phyloP scores from a whole-genome alignment of 1,140 invertebrate genomes.

The Drosophila biarmipes region DNA sequence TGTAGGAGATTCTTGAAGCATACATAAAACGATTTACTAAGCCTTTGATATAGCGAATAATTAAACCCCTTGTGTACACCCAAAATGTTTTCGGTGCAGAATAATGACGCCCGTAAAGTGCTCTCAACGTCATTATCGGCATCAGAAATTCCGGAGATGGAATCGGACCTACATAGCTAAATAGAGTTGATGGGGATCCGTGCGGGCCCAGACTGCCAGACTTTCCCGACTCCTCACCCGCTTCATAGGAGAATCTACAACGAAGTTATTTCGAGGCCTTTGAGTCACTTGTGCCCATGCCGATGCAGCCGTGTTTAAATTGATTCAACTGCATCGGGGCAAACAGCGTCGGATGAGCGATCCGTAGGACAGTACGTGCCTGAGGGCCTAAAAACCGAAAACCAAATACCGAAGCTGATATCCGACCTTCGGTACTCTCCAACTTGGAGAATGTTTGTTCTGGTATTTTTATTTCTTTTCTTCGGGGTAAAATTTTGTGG shows the following conservation, averaged over 20 bases:
- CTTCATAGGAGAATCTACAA: slow-evolving; percentile 26
- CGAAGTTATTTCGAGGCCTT: slow-evolving; percentile 36
- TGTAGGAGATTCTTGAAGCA: too few relatives aligned
- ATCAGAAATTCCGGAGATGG: slow-evolving; percentile 52
- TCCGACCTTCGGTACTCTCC: slow-evolving; percentile 19
- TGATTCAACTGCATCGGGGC: slow-evolving; percentile 27
- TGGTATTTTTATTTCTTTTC: slow-evolving; percentile 35
- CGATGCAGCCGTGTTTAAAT: slow-evolving; percentile 13
- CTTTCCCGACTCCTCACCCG: slow-evolving; percentile 7
- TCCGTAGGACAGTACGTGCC: slow-evolving; percentile 49
- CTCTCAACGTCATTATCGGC: slow-evolving; percentile 49
- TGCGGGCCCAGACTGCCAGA: slow-evolving; percentile 12
- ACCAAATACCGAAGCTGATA: slow-evolving; percentile 23
- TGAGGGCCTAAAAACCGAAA: slow-evolving; percentile 7
- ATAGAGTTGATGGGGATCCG: slow-evolving; percentile 9
- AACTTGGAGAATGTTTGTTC: slow-evolving; percentile 15
- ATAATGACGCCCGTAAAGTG: background rate
- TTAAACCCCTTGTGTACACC: too few relatives aligned
- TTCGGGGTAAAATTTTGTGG: slow-evolving; percentile 13
- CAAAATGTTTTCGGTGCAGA: slow-evolving; percentile 12
- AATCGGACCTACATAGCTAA: slow-evolving; percentile 2
- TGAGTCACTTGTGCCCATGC: slow-evolving; percentile 3
- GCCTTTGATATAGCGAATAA: too few relatives aligned
- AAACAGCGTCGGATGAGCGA: slow-evolving; percentile 34
- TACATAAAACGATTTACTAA: too few relatives aligned